Base-by-base conservation (phyloP, 2,888 invertebrate species). In the Brachylomia viminalis region DNA sequence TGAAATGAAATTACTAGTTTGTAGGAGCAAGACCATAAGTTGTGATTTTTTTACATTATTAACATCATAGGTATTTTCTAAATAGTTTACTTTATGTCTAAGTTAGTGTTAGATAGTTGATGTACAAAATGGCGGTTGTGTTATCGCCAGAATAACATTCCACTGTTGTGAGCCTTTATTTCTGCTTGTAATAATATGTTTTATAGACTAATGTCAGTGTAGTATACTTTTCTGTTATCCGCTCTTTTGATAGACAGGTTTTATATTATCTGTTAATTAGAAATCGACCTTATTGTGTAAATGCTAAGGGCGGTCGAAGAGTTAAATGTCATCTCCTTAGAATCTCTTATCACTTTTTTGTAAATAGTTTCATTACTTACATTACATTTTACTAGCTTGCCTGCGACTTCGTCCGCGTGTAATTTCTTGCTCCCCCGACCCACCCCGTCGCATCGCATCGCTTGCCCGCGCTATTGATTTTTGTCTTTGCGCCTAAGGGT, bases 1-100 rank as follows among this genome's bases (percentile, higher is more conserved):
- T 75, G 10, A 49, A 76, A 70, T 86, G 65, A 75, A 79, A 81
- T 83, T 52, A 73, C 64, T 81, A 85, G 79, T 76, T 74, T 77
- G 49, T 83, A 77, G 69, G 71, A 80, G 67, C 67, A 77, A 83
- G 77, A 84, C 82, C 68, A 77, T 80, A 83, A n/a, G 65, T 86
- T 86, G 79, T 83, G 82, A 87, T 86, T 77, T 80, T 86, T 76
- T 75, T 62, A 81, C 59, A 82, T 69, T 82, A 81, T 79, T 77
- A 72, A 79, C 77, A 30, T 75, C 54, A 45, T 73, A 74, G 38
- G 23, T 78, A 79, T 70, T 76, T 66, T 72, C 13, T 20, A 58
- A 68, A 72, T 75, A 77, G 38, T 72, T 65, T 67, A 72, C 20
- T 27, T 62, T 77, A n/a, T 11, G 15, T 82, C 72, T 71, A 59